Percentiles rank a stretch among this genome's conserved stretches.
phyloP scores from a whole-genome alignment of 2,888 invertebrate genomes.

The Sympetrum striolatum region DNA sequence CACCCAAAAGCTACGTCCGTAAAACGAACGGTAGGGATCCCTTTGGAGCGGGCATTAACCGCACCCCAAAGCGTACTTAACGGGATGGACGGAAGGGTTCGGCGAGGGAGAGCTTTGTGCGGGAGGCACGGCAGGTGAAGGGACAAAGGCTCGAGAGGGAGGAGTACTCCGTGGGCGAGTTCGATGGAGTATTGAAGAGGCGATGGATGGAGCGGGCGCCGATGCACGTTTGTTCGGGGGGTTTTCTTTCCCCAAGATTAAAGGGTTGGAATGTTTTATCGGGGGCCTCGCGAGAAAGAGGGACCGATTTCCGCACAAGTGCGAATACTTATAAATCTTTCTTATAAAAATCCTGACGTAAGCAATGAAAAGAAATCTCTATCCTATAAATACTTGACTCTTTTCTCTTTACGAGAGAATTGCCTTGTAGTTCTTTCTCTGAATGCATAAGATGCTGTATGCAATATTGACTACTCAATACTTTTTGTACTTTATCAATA shows the following conservation, averaged over 20 bases:
- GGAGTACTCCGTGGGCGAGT: background rate
- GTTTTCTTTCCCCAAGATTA: background rate
- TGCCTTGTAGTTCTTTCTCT: too few species aligned
- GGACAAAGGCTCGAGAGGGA: background rate
- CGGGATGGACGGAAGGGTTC: background rate
- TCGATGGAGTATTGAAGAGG: background rate
- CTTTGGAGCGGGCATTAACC: constrained; percentile 3
- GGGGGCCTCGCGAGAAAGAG: background rate
- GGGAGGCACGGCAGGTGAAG: background rate
- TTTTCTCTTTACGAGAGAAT: too few species aligned
- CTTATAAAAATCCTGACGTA: too few species aligned
- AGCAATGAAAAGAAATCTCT: too few species aligned
- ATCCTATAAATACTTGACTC: too few species aligned
- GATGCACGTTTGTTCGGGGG: background rate
- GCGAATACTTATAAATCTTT: too few species aligned
- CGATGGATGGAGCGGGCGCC: background rate
- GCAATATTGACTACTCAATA: too few species aligned
- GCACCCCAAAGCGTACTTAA: constrained; percentile 31
- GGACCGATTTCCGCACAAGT: background rate
- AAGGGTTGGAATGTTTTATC: background rate
- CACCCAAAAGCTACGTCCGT: constrained; percentile 3
- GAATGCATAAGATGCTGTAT: too few species aligned
- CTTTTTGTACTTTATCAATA: too few species aligned
- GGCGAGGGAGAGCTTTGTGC: background rate
- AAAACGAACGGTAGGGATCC: background rate